Conservation (phyloP, 2,888 invertebrate species). For the Drosophila nigricruria region DNA sequence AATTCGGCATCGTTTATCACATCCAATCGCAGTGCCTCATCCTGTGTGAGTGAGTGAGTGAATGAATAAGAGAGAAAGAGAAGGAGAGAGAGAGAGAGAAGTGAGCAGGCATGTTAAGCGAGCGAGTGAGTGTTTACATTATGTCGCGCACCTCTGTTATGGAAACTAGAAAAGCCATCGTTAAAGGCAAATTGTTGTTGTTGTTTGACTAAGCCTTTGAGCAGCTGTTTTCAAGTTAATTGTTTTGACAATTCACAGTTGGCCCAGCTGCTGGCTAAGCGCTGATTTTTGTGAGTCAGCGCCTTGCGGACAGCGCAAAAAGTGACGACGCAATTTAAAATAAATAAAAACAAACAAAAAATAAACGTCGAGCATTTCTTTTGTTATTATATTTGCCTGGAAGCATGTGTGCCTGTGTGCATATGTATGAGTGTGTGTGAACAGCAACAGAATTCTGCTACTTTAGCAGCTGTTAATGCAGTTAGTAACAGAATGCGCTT, state of each 20-base stretch:
- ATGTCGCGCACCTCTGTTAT: constrained; percentile 57
- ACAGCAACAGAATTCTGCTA: constrained; percentile 18
- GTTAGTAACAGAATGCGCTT: constrained; percentile 1
- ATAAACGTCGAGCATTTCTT: constrained; percentile 56
- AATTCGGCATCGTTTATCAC: constrained; percentile 79
- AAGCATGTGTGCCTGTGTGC: constrained; percentile 5
- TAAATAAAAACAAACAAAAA: constrained; percentile 41
- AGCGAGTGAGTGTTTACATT: constrained; percentile 3
- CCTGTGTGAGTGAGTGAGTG: constrained; percentile 43
- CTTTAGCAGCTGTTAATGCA: constrained; percentile 24
- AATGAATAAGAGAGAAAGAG: not conserved
- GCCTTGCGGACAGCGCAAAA: constrained; percentile 23
- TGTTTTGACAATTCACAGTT: constrained; percentile 17
- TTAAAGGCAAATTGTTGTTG: not conserved
- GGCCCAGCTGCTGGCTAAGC: constrained; percentile 18
- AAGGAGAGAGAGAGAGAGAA: constrained; percentile 1
- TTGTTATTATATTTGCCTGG: constrained; percentile 46
- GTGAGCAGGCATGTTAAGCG: constrained; percentile 6
- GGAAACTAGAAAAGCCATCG: constrained; percentile 62
- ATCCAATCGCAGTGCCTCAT: constrained; percentile 78
- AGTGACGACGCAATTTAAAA: constrained; percentile 60
- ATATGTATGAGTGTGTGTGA: constrained; percentile 15
- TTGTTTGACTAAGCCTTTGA: constrained; percentile 1
- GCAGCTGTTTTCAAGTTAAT: not conserved
- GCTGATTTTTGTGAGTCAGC: constrained; percentile 36